Base-by-base conservation (phyloP, 2,113 vertebrate genomes). In the Antechinus stuartii region DNA sequence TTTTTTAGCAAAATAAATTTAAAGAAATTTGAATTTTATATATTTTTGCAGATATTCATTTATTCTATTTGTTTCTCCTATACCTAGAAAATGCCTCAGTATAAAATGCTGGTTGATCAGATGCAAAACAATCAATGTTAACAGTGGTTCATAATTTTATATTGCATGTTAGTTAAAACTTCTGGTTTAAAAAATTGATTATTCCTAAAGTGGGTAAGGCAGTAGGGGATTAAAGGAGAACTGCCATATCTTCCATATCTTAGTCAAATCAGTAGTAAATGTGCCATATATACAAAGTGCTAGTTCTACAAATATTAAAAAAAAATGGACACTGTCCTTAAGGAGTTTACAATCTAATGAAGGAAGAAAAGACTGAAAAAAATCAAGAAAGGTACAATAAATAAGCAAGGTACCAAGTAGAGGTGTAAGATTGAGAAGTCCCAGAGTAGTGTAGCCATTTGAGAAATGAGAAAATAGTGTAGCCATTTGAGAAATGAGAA, bases 61-160 rank as follows among this genome's bases (percentile, higher is more conserved):
- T 84, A 84, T 76, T 84, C 26, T 27, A 57, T 57, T 84, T 84
- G 68, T 42, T 1, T 42, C 2, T 8, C 19, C 68, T 42, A 16
- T 26, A 42, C n/a, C 8, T 84, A 84, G 68, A n/a, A 84, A 22
- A 84, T 42, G 6, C 6, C n/a, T 84, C 42, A 16, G 6, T 7
- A 84, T 84, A 42, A 42, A 84, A 84, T 84, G 19, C 7, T 23
- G 16, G 42, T 84, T 84, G 14, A 84, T 76, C 35, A 76, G 56
- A 27, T 2, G 3, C 1, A 92, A 91, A 54, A 30, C 90, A 84
- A 46, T 90, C 53, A 94, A 22, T 84, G 46, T n/a, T 26, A 94
- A 19, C 54, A 92, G 42, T 26, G 54, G 26, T 26, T 94, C 53
- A 92, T 90, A 95, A 92, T 94, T 93, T 95, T 96, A 68, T 68